Base-by-base conservation (phyloP, 2,888 invertebrate genomes). In the Ochlodes sylvanus region DNA sequence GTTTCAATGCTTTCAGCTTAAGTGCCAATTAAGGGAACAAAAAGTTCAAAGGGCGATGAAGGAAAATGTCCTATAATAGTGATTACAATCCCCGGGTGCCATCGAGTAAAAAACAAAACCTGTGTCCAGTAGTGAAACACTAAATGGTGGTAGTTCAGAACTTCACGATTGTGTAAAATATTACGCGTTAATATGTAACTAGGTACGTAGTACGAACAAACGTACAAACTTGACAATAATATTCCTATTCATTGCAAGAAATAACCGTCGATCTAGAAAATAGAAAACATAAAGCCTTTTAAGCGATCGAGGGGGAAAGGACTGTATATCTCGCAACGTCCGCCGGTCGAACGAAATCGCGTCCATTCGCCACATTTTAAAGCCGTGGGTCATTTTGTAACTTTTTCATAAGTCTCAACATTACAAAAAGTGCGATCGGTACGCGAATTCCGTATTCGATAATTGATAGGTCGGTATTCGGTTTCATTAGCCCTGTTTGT, bases 301-400 rank as follows among this genome's bases (percentile, higher is more conserved):
- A 32, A 47, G 32, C 12, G 64, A 57, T 38, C 41, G 38, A 58
- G 38, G 71, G 67, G 69, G 72, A 72, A 74, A 74, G 73, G 71
- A 56, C 68, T 55, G n/a, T n/a, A n/a, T n/a, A 34, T 73, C 69
- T 69, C 68, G 72, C 72, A 69, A 71, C 61, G 70, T 73, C 72
- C 74, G 74, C 57, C 70, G 50, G 56, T 63, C 63, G 70, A 60
- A 65, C 66, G 61, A 47, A 61, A 61, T 63, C 19, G 15, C 34
- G 61, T 62, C n/a, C 44, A 57, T 64, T 64, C 61, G 55, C 57
- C 64, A 64, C 67, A 41, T 67, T 67, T 55, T 57, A 69, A 68
- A 57, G 19, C 44, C 38, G 62, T 64, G 62, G 64, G 62, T 68
- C 60, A 47, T 69, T 69, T 66, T 58, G 52, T 42, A 54, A 57